These are phyloP conservation scores for Stenopsyche tienmushanensis DNA, from an alignment of 1,140 invertebrate species.

Conservation along the genomic window DNA sequence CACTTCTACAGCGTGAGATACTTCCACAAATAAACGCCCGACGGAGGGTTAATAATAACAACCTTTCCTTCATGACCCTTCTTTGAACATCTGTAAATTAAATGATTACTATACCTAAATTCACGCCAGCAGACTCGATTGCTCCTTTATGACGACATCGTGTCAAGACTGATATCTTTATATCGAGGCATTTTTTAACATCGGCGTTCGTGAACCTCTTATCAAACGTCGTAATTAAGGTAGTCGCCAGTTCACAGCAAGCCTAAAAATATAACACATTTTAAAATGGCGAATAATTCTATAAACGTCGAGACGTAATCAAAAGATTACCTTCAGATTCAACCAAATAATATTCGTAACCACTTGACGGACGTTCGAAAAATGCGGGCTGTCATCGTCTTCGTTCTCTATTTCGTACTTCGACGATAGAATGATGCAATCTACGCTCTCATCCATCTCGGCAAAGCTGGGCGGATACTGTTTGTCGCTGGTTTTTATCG, in stretches of 20 bases:
- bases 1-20: too few species aligned
- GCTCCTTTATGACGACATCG: conserved; percentile 79
- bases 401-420: conserved; percentile 37
- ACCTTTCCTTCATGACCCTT: too few species aligned
- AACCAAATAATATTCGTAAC: conserved; percentile 76
- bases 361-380: conserved; percentile 66
- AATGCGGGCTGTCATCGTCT: conserved; percentile 44
- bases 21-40: too few species aligned
- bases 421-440: conserved; percentile 51
- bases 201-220: conserved; percentile 44
- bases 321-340: conserved; percentile 67
- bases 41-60: too few species aligned
- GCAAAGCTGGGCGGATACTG: conserved; percentile 55
- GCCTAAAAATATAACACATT: conserved; percentile 48
- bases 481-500: conserved; percentile 10
- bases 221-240: conserved; percentile 49
- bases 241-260: conserved; percentile 56
- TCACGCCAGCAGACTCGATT: conserved; percentile 69
- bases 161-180: conserved; percentile 64
- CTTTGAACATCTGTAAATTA: too few species aligned
- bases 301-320: background rate
- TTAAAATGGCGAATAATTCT: conserved; percentile 11
- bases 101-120: conserved; percentile 51
- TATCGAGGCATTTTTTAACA: conserved; percentile 55
- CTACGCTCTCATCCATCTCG: conserved; percentile 58